A percentile compares a stretch with the other conserved stretches of the same genome.
Evolutionary conservation across 30 jellyfish, hydroid and myxozoan genomes (phyloP).

Genomic region (Morbakka virulenta): DNA sequence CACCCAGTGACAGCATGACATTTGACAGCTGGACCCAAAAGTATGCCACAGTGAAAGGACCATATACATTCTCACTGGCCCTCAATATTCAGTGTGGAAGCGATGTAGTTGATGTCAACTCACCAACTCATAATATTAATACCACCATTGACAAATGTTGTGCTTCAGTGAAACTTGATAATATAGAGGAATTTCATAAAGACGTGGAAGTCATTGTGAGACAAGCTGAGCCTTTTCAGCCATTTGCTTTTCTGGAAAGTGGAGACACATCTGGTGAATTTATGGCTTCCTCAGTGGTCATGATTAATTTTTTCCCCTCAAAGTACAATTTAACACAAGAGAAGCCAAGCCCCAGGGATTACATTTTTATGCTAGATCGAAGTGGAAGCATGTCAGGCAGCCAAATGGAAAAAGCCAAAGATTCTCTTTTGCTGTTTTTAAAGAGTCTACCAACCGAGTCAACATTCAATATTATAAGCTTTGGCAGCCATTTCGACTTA

Average conservation of each 20-base stretch:
- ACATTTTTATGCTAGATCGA: conserved; percentile 2
- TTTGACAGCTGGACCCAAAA: neutral
- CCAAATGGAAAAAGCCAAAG: neutral
- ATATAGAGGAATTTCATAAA: neutral
- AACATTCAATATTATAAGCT: conserved; percentile 1
- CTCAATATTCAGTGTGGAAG: neutral
- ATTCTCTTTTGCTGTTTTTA: neutral
- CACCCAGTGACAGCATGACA: neutral
- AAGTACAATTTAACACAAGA: neutral
- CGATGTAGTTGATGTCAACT: neutral
- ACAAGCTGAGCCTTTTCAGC: neutral
- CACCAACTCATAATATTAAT: neutral
- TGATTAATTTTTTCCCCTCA: neutral
- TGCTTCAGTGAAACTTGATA: neutral
- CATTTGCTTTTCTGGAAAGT: neutral
- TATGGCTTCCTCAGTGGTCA: conserved; percentile 9
- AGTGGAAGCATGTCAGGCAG: neutral
- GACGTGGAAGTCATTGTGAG: neutral
- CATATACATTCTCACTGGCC: neutral
- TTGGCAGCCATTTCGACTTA: neutral
- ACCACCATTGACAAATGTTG: neutral
- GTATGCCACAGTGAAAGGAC: neutral
- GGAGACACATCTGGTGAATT: neutral
- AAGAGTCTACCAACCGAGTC: neutral
- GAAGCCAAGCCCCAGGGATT: neutral